A percentile compares a stretch with the other conserved stretches of the same genome.
These are phyloP conservation scores for Progne subis DNA, from an alignment of 2,113 vertebrate genomes.

Conservation along the genomic window DNA sequence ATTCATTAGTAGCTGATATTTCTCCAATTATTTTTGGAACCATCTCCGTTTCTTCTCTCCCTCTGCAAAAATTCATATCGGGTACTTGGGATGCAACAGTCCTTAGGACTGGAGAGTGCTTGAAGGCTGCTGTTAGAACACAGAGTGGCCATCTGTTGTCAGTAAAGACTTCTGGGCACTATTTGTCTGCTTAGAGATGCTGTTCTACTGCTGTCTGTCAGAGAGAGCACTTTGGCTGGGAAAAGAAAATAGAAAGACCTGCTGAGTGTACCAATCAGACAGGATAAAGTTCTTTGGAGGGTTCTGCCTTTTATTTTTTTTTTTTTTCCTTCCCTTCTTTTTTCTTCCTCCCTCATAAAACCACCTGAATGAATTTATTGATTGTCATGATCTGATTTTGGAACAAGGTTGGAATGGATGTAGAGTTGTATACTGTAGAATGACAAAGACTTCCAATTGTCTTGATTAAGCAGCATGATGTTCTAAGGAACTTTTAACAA, in stretches of 20 bases:
- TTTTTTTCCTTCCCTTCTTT: background rate
- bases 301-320: background rate
- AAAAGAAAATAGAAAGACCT: background rate
- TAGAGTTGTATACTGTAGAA: fast-evolving
- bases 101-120: fast-evolving
- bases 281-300: fast-evolving
- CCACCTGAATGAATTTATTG: fast-evolving
- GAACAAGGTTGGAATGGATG: background rate
- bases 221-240: fast-evolving
- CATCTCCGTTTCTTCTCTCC: fast-evolving
- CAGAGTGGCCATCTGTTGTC: fast-evolving
- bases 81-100: fast-evolving
- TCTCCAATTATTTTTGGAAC: background rate
- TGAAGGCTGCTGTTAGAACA: no score
- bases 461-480: background rate
- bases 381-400: fast-evolving
- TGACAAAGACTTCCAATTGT: background rate
- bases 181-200: fast-evolving
- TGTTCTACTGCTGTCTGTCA: fast-evolving
- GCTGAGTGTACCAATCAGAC: fast-evolving
- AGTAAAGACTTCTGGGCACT: background rate
- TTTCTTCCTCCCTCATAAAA: fast-evolving
- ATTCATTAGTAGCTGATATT: background rate
- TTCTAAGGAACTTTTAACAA: background rate
- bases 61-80: fast-evolving